Percentiles rank a stretch among this genome's conserved stretches.
Conservation (phyloP, 1,140 invertebrate species). For the Dryas iulia region DNA sequence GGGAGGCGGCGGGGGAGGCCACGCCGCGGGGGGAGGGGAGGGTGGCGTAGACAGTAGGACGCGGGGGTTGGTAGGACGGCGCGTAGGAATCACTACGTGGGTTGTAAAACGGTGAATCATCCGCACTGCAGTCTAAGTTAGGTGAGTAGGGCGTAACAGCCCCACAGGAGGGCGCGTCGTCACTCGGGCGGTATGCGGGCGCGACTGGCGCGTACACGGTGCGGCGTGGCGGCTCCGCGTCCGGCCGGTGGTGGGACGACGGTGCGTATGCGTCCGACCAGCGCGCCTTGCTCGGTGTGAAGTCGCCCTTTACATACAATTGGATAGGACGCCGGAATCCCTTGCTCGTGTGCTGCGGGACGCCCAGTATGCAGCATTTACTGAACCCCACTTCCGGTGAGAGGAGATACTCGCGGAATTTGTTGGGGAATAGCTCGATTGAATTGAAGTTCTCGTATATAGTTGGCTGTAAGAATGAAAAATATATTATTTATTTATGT, state of each 20-base stretch:
- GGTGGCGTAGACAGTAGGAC: conserved; percentile 75
- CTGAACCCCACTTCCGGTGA: conserved; percentile 95
- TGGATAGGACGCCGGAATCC: conserved; percentile 94
- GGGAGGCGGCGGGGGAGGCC: conserved; percentile 60
- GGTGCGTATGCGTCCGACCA: conserved; percentile 78
- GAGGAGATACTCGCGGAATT: conserved; percentile 94
- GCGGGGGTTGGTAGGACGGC: conserved; percentile 73
- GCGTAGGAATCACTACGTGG: conserved; percentile 76
- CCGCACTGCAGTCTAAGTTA: conserved; percentile 65
- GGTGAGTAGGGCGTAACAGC: conserved; percentile 75
- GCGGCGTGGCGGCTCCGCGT: conserved; percentile 73
- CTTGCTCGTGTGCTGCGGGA: conserved; percentile 91
- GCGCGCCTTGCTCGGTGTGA: conserved; percentile 78
- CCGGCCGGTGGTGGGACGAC: conserved; percentile 67
- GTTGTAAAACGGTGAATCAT: conserved; percentile 79
- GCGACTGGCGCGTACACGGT: conserved; percentile 82
- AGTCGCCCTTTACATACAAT: conserved; percentile 88
- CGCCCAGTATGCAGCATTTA: conserved; percentile 91
- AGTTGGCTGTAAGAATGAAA: conserved; percentile 85
- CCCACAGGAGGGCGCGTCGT: conserved; percentile 72
- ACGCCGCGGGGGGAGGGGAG: conserved; percentile 65
- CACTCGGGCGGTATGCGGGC: conserved; percentile 80
- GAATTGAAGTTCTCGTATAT: conserved; percentile 92
- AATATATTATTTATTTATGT: conserved; percentile 11
- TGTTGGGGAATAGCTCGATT: conserved; percentile 93